A percentile compares a stretch with the other conserved stretches of the same genome.
Evolutionary conservation across 1,140 invertebrate genomes (phyloP).

Genomic region (Homarus americanus): DNA sequence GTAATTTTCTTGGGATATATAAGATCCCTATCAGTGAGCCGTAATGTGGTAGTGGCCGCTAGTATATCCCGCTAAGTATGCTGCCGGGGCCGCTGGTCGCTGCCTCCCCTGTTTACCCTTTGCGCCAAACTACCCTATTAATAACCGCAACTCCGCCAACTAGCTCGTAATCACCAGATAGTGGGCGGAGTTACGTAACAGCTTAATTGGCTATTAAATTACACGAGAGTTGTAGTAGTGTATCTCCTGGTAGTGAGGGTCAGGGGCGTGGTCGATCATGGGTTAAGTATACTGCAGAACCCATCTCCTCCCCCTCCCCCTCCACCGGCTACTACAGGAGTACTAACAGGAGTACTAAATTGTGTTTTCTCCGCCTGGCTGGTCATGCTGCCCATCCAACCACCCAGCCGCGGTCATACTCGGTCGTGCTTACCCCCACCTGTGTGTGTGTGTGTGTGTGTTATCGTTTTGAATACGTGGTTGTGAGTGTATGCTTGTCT

Average conservation of each 20-base stretch:
- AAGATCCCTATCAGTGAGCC: not conserved
- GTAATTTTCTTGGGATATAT: not conserved
- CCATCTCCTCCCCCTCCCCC: too few relatives aligned
- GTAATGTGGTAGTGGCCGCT: not conserved
- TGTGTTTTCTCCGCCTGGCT: too few relatives aligned
- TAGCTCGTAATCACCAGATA: not conserved
- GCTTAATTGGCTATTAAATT: constrained; percentile 5
- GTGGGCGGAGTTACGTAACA: not conserved
- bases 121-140: not conserved
- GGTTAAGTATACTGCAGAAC: not conserved
- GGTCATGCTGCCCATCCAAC: too few relatives aligned
- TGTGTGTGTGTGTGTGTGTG: too few relatives aligned
- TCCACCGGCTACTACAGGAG: too few relatives aligned
- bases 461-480: too few relatives aligned
- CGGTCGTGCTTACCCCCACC: too few relatives aligned
- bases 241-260: not conserved
- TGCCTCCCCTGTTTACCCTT: not conserved
- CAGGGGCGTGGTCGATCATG: not conserved
- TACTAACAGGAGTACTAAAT: too few relatives aligned
- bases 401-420: too few relatives aligned
- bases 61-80: not conserved
- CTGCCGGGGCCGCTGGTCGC: not conserved
- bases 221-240: not conserved
- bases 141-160: not conserved
- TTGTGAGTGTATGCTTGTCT: too few relatives aligned